phyloP scores from a whole-genome alignment of 2,797 vertebrate species.

The Bradypodion ventrale region DNA sequence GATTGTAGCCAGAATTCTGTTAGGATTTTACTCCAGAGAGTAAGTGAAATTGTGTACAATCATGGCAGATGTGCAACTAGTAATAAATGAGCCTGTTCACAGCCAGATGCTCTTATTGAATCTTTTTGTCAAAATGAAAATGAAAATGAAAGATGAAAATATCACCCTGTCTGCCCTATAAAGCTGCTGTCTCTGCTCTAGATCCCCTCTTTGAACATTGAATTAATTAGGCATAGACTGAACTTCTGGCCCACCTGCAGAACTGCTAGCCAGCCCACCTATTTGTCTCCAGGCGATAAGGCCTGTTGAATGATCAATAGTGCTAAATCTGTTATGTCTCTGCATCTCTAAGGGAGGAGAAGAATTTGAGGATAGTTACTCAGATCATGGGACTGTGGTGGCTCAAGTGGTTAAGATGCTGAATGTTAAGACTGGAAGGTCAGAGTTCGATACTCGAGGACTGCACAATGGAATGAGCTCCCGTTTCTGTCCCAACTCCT shows the following conservation, averaged over 20 bases:
- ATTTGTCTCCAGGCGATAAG: background rate
- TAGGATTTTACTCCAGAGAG: too few species aligned
- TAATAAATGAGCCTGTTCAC: too few species aligned
- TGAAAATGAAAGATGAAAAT: background rate
- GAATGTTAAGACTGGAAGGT: too few species aligned
- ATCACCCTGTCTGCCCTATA: background rate
- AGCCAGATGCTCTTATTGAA: background rate
- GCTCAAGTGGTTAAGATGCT: too few species aligned
- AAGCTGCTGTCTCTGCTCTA: background rate
- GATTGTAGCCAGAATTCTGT: too few species aligned
- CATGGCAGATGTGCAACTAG: too few species aligned
- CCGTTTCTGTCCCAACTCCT: too few species aligned
- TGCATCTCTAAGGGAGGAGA: background rate
- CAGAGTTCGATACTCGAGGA: too few species aligned
- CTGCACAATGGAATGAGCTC: too few species aligned
- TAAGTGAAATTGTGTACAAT: too few species aligned
- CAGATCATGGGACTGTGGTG: too few species aligned
- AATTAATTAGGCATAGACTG: background rate
- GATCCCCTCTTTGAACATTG: background rate
- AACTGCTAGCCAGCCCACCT: background rate
- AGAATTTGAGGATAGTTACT: background rate
- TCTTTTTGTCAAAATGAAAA: background rate
- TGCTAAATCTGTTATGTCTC: background rate
- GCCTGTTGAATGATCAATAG: background rate
- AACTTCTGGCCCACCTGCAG: background rate